Percentiles rank a stretch among this genome's conserved stretches.
These are phyloP conservation scores for Agelastica alni DNA, from an alignment of 2,888 invertebrate species.

Conservation along the genomic window DNA sequence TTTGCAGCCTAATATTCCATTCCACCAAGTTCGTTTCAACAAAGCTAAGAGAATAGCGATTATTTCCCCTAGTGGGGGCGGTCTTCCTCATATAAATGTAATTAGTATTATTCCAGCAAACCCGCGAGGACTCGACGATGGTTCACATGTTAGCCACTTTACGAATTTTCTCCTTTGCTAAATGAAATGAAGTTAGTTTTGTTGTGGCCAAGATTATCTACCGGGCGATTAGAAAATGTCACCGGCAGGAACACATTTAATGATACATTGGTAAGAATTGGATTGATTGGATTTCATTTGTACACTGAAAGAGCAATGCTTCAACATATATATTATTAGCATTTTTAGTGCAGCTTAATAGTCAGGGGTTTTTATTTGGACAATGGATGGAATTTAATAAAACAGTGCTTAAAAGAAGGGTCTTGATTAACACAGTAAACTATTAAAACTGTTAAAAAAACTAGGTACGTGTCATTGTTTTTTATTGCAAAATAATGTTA, in stretches of 20 bases:
- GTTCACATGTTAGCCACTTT: constrained; percentile 21
- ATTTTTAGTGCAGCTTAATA: no score
- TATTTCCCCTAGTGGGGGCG: constrained; percentile 16
- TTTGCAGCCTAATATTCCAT: constrained; percentile 11
- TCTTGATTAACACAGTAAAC: no score
- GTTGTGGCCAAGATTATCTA: constrained; percentile 8
- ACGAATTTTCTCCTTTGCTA: constrained; percentile 13
- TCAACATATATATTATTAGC: no score
- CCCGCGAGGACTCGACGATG: constrained; percentile 10
- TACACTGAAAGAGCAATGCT: no score
- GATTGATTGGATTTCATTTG: no score
- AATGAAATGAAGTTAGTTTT: constrained; percentile 9
- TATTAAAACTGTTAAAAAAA: no score
- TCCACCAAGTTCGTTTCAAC: constrained; percentile 11
- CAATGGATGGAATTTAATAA: no score
- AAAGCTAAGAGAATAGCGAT: constrained; percentile 15
- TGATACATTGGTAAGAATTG: no score
- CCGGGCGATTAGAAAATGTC: constrained; percentile 4
- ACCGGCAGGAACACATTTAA: not conserved
- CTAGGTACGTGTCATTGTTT: no score
- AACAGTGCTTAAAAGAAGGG: no score
- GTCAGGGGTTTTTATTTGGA: no score
- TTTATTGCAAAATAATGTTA: no score
- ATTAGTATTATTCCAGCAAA: constrained; percentile 25
- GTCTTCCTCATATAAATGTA: constrained; percentile 29